Percentiles rank a stretch among this genome's conserved stretches.
Evolutionary conservation across 2,888 invertebrate genomes (phyloP).

Genomic region (Petrolisthes manimaculis): DNA sequence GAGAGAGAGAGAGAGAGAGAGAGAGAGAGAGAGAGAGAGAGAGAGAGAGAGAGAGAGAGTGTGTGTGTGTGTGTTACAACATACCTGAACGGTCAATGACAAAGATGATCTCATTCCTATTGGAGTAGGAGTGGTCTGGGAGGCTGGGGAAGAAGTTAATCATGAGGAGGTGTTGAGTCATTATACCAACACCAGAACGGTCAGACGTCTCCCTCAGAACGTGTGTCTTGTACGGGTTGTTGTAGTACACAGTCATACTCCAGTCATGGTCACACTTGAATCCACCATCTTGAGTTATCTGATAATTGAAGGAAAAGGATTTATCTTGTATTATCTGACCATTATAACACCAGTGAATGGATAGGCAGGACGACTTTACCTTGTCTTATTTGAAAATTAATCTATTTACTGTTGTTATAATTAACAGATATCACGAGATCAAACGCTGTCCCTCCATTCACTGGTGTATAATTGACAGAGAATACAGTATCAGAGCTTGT

Average conservation of each 20-base stretch:
- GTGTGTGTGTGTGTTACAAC: neutral
- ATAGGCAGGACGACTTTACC: too few species aligned
- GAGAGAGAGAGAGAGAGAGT: neutral
- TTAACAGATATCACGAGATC: too few species aligned
- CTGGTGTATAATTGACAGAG: too few species aligned
- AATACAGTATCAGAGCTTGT: too few species aligned
- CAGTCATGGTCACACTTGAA: slow-evolving; percentile 55
- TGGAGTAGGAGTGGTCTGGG: slow-evolving; percentile 37
- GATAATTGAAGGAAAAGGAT: neutral
- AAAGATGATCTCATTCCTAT: slow-evolving; percentile 58
- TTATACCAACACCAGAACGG: slow-evolving; percentile 45
- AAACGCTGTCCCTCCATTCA: too few species aligned
- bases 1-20: neutral
- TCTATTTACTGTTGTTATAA: too few species aligned
- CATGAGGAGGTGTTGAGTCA: slow-evolving; percentile 61
- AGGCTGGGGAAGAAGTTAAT: slow-evolving; percentile 58
- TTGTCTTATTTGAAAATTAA: too few species aligned
- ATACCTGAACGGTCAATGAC: slow-evolving; percentile 63
- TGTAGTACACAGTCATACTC: slow-evolving; percentile 55
- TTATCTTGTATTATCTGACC: too few species aligned
- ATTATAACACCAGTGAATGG: too few species aligned
- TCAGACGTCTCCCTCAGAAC: slow-evolving; percentile 51
- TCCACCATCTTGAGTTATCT: slow-evolving; percentile 55
- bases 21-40: neutral
- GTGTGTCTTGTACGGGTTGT: slow-evolving; percentile 51